Evolutionary conservation across 1,140 invertebrate species (phyloP).

Genomic region (Brachystomella parvula): DNA sequence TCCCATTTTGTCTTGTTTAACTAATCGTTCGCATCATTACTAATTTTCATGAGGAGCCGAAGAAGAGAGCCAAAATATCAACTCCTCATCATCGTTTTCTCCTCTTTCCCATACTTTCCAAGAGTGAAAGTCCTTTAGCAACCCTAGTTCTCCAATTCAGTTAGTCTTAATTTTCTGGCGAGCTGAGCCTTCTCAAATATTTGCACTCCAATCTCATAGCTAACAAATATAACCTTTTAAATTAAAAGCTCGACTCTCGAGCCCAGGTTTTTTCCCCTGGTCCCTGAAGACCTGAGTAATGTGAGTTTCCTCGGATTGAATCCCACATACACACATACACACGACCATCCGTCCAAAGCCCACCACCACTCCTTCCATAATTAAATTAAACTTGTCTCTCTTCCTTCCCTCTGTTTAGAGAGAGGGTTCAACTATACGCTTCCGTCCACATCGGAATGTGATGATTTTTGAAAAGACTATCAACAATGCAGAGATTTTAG

Average conservation of each 20-base stretch:
- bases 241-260: conserved; percentile 32
- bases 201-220: conserved; percentile 32
- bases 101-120: not conserved
- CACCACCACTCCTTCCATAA: conserved; percentile 14
- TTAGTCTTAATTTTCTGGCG: conserved; percentile 38
- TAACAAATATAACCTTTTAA: conserved; percentile 38
- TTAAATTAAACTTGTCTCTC: conserved; percentile 13
- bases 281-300: not conserved
- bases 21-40: conserved; percentile 40
- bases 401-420: not conserved
- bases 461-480: conserved; percentile 5
- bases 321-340: not conserved
- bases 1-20: conserved; percentile 39
- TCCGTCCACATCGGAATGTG: no score
- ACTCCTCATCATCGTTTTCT: not conserved
- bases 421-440: not conserved
- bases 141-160: conserved; percentile 27
- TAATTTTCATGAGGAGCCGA: conserved; percentile 38
- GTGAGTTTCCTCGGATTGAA: conserved; percentile 7
- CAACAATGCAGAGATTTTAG: not conserved
- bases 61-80: conserved; percentile 24
- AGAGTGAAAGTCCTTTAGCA: conserved; percentile 7
- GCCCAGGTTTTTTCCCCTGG: not conserved
- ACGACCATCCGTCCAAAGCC: conserved; percentile 16
- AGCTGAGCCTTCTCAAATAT: conserved; percentile 38